A percentile compares a stretch with the other conserved stretches of the same genome.
phyloP scores from a whole-genome alignment of 2,888 invertebrate species.

The Agrochola lota region DNA sequence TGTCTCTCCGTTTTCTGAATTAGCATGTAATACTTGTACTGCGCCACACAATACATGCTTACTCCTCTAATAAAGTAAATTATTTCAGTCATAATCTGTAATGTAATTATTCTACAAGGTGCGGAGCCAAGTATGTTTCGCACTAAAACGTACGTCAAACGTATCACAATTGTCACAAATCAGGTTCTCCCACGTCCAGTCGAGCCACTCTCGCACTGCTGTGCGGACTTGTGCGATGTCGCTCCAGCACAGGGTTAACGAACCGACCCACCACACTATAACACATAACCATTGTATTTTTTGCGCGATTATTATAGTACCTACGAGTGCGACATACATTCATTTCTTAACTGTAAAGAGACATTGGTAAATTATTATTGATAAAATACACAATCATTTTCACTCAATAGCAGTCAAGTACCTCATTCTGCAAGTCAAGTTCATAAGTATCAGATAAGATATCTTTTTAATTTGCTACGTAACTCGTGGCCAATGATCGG shows the following conservation, averaged over 20 bases:
- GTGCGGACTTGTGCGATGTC: conserved; percentile 68
- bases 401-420: conserved; percentile 45
- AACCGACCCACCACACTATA: conserved; percentile 75
- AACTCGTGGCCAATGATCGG: conserved; percentile 47
- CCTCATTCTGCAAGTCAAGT: conserved; percentile 55
- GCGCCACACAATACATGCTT: conserved; percentile 13
- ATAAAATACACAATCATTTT: conserved; percentile 59
- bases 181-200: conserved; percentile 88
- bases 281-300: conserved; percentile 74
- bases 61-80: conserved; percentile 71
- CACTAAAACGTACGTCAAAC: conserved; percentile 72
- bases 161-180: conserved; percentile 77
- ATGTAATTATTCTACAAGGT: conserved; percentile 79
- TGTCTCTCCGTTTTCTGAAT: not conserved
- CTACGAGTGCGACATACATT: conserved; percentile 62
- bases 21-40: conserved; percentile 1
- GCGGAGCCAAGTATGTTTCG: conserved; percentile 65
- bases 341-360: conserved; percentile 68
- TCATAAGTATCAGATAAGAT: conserved; percentile 57
- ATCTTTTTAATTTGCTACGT: conserved; percentile 49
- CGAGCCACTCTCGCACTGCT: conserved; percentile 69
- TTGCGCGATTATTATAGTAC: conserved; percentile 66
- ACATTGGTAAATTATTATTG: conserved; percentile 60
- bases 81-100: conserved; percentile 77
- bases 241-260: conserved; percentile 80